A percentile compares a stretch with the other conserved stretches of the same genome.
phyloP scores from a whole-genome alignment of 92 coral and sea anemone species.

The Palythoa grandis region DNA sequence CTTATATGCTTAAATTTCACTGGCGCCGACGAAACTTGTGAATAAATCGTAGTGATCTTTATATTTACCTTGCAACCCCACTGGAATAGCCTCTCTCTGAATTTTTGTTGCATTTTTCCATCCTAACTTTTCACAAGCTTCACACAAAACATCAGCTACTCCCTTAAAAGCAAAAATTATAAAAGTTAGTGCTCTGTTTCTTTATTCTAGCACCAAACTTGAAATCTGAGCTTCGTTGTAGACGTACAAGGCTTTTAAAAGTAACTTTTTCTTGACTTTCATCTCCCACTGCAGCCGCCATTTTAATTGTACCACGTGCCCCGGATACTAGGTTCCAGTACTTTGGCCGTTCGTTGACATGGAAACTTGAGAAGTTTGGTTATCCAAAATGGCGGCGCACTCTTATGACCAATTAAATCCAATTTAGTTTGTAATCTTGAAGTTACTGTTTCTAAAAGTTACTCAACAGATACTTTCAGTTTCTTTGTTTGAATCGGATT shows the following conservation, averaged over 20 bases:
- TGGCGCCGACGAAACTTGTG: not conserved
- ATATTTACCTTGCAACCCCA: slow-evolving; percentile 85
- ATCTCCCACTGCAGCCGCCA: slow-evolving; percentile 68
- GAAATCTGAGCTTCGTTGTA: not conserved
- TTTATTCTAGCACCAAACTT: not conserved
- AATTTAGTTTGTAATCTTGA: not conserved
- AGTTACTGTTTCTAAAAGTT: not conserved
- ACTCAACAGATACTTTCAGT: not conserved
- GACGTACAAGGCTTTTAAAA: slow-evolving; percentile 82
- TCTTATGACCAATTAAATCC: slow-evolving; percentile 7
- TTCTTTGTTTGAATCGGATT: not conserved
- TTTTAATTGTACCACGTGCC: slow-evolving; percentile 53
- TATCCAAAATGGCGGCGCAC: slow-evolving; percentile 64
- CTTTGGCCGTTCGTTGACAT: slow-evolving; percentile 59
- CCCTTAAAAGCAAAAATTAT: slow-evolving; percentile 62
- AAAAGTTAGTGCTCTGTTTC: not conserved
- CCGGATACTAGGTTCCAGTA: slow-evolving; percentile 17
- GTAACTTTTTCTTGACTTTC: slow-evolving; percentile 59
- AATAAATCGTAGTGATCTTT: not conserved
- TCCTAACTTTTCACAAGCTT: slow-evolving; percentile 89
- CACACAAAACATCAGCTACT: slow-evolving; percentile 88
- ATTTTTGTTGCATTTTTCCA: slow-evolving; percentile 93
- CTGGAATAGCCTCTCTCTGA: slow-evolving; percentile 91
- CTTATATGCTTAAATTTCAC: not conserved
- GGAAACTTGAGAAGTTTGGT: slow-evolving; percentile 55